Percentiles rank a stretch among this genome's conserved stretches.
phyloP scores from a whole-genome alignment of 2,888 invertebrate genomes.

The Eremobia ochroleuca region DNA sequence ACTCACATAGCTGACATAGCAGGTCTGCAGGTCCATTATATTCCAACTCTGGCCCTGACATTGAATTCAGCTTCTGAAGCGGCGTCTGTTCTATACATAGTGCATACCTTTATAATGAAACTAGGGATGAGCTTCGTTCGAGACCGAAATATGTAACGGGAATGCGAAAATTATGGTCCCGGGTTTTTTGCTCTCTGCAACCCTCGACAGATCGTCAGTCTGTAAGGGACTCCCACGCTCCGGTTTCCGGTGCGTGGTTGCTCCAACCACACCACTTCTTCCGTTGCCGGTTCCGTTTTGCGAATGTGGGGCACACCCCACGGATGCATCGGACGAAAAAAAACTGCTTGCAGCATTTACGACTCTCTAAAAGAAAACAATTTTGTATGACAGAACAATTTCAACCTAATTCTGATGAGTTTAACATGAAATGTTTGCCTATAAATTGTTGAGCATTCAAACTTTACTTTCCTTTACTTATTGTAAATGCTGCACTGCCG shows the following conservation, averaged over 20 bases:
- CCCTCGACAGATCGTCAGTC: constrained; percentile 26
- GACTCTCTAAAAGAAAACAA: constrained; percentile 10
- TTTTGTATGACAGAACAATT: constrained; percentile 14
- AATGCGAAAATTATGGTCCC: background rate
- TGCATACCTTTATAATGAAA: constrained; percentile 44
- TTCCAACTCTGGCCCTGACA: constrained; percentile 48
- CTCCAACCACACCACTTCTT: constrained; percentile 58
- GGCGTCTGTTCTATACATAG: constrained; percentile 33
- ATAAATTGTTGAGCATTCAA: constrained; percentile 25
- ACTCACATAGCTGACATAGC: constrained; percentile 27
- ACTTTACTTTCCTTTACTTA: constrained; percentile 41
- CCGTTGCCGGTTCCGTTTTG: constrained; percentile 60
- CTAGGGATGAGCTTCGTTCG: constrained; percentile 35
- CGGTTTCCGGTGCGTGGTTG: constrained; percentile 45
- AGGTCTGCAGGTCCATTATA: constrained; percentile 41
- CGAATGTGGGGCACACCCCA: constrained; percentile 47
- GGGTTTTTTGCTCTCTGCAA: constrained; percentile 30
- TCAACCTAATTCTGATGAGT: constrained; percentile 21
- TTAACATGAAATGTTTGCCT: constrained; percentile 8
- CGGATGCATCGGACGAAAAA: constrained; percentile 21
- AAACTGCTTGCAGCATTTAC: constrained; percentile 18
- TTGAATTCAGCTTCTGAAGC: constrained; percentile 57
- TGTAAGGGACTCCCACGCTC: constrained; percentile 43
- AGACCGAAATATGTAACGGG: constrained; percentile 14
- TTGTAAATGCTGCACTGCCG: constrained; percentile 10